Conservation (phyloP, 2,888 invertebrate species). For the Steinernema carpocapsae region DNA sequence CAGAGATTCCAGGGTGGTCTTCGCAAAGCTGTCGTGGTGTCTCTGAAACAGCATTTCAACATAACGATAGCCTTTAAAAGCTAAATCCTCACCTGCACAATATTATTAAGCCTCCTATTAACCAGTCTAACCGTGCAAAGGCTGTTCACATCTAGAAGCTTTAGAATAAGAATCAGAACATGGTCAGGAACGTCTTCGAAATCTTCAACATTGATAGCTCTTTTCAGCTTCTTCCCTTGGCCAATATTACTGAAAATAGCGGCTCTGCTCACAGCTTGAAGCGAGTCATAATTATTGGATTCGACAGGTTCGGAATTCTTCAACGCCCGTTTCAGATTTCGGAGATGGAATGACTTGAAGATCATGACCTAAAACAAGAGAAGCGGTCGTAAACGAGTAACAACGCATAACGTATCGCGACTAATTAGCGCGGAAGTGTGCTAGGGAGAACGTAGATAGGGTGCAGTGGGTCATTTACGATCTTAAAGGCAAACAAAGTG, state of each 20-base stretch:
- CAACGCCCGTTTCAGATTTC: slow-evolving; percentile 6
- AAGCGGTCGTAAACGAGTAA: background rate
- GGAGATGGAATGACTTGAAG: slow-evolving; percentile 12
- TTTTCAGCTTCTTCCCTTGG: background rate
- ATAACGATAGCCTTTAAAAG: background rate
- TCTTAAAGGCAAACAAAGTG: background rate
- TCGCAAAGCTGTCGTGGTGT: slow-evolving; percentile 17
- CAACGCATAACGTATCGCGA: background rate
- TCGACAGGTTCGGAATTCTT: background rate
- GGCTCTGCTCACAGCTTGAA: background rate
- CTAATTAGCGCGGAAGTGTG: background rate
- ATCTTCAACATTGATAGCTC: no score
- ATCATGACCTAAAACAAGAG: background rate
- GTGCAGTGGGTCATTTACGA: slow-evolving; percentile 1
- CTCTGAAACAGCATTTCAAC: background rate
- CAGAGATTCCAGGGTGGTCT: background rate
- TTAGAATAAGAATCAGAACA: background rate
- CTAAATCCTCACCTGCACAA: background rate
- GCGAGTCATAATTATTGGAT: background rate
- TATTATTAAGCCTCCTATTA: background rate
- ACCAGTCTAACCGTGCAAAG: background rate
- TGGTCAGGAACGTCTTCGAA: slow-evolving; percentile 15
- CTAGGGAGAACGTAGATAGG: background rate
- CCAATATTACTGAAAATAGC: background rate
- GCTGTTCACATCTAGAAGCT: background rate